Conservation (phyloP, 2,113 vertebrate genomes). For the Prietella phreatophila region DNA sequence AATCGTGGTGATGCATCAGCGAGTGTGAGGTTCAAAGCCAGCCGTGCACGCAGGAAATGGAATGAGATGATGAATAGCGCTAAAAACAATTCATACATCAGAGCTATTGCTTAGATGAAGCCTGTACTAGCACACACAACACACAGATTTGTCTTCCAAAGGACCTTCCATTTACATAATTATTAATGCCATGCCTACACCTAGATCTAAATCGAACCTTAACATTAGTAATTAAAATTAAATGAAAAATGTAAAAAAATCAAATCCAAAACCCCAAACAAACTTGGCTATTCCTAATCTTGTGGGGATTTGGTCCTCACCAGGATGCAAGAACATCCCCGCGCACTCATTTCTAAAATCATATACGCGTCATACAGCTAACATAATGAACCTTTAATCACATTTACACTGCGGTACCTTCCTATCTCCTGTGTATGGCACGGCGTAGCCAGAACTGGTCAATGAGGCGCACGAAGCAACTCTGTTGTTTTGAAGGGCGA, state of each 20-base stretch:
- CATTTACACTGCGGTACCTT: not conserved
- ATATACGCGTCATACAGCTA: not conserved
- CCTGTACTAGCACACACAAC: conserved; percentile 1
- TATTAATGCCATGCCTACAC: not conserved
- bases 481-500: not conserved
- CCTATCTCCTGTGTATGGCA: not conserved
- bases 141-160: not conserved
- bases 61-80: conserved; percentile 70
- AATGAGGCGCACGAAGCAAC: conserved; percentile 8
- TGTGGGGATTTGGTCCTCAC: not conserved
- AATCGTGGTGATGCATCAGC: conserved; percentile 18
- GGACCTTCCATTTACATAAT: not conserved
- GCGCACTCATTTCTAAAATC: not conserved
- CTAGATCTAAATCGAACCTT: too few relatives aligned
- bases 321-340: not conserved
- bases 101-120: conserved; percentile 58
- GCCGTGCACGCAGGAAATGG: conserved; percentile 60
- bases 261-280: not conserved
- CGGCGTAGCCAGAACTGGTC: not conserved
- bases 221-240: not conserved
- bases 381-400: not conserved
- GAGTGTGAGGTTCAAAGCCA: not conserved
- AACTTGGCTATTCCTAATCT: not conserved
- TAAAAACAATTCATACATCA: conserved; percentile 69
- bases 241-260: too few relatives aligned